Evolutionary conservation across 2,888 invertebrate species (phyloP), one percentile per base, ranked within the genome.

Genomic region (Andrena fulva): DNA sequence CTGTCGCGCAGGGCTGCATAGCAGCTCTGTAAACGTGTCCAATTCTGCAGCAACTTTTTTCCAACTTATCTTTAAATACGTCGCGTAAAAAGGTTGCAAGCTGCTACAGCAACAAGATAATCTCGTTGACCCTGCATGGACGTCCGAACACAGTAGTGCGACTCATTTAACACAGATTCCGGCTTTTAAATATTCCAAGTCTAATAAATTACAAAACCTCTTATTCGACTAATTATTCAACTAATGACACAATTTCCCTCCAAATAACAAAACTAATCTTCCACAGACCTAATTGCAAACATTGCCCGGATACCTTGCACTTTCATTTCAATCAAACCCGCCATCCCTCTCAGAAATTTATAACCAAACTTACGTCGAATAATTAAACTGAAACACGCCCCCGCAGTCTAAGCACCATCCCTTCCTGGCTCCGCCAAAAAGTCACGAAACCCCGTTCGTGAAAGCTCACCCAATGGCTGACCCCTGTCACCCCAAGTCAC

Each of bases 401-500:
- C 12, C 16, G 5, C 42, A 16, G 42, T 42, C 42, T 5, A 16
- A 42, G 42, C 42, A 5, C 16, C 42, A 4, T 16, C 16, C 42
- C 42, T 42, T 1, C 42, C 16, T 16, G 42, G 16, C 16, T 31
- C 10, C 33, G 3, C 6, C 16, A 12, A 64, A 69, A 70, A 78
- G 63, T 80, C 70, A 70, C 79, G 64, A 31, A 70, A 66, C 50
- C 27, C 50, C n/a, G 48, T 42, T 42, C 42, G 29, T 7, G 60
- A 48, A 12, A 31, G 31, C 24, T 35, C 42, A 33, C 16, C 60
- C 52, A 52, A 78, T 48, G 70, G 42, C 60, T 59, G 78, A 67
- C 71, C 79, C 54, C 64, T 66, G 78, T 80, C 70, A 31, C 4
- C 20, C 27, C 59, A 24, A 60, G 66, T 67, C 71, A 56, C 54